phyloP scores from a whole-genome alignment of 1,140 invertebrate genomes.

The Nomia melanderi region DNA sequence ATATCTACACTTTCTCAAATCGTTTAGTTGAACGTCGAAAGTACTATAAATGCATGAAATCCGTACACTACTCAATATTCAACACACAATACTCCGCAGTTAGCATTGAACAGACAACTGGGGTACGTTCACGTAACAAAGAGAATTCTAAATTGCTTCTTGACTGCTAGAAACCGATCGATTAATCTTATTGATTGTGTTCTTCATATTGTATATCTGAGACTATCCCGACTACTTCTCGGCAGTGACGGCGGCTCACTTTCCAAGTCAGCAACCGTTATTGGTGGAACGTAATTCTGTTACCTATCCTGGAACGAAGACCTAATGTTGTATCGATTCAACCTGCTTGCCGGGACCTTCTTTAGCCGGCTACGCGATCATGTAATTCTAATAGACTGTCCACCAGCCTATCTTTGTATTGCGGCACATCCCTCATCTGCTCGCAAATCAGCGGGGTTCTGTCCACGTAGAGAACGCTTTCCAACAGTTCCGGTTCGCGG shows the following conservation, averaged over 20 bases:
- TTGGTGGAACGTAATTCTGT: not conserved
- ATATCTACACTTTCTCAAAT: too few species aligned
- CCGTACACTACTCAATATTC: too few species aligned
- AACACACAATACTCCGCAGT: too few species aligned
- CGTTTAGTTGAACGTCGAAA: too few species aligned
- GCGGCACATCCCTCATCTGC: slow-evolving; percentile 50
- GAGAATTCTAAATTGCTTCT: too few species aligned
- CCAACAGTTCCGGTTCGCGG: slow-evolving; percentile 53
- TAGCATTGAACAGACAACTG: too few species aligned
- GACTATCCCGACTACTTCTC: not conserved
- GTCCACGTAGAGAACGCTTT: slow-evolving; percentile 63
- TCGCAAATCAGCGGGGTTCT: slow-evolving; percentile 64
- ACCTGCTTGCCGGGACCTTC: too few species aligned
- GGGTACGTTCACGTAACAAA: too few species aligned
- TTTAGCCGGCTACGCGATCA: slow-evolving; percentile 42
- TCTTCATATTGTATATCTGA: not conserved
- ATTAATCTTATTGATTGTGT: not conserved
- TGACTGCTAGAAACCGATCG: too few species aligned
- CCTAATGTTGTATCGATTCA: not conserved
- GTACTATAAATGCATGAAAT: too few species aligned
- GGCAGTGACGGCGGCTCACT: slow-evolving; percentile 11
- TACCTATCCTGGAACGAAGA: slow-evolving; percentile 5
- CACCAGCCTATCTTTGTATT: slow-evolving; percentile 62
- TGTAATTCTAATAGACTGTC: slow-evolving; percentile 67
- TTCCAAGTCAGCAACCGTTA: slow-evolving; percentile 43